Percentiles rank a stretch among this genome's conserved stretches.
phyloP scores from a whole-genome alignment of 2,888 invertebrate species.

The Ochlodes sylvanus region DNA sequence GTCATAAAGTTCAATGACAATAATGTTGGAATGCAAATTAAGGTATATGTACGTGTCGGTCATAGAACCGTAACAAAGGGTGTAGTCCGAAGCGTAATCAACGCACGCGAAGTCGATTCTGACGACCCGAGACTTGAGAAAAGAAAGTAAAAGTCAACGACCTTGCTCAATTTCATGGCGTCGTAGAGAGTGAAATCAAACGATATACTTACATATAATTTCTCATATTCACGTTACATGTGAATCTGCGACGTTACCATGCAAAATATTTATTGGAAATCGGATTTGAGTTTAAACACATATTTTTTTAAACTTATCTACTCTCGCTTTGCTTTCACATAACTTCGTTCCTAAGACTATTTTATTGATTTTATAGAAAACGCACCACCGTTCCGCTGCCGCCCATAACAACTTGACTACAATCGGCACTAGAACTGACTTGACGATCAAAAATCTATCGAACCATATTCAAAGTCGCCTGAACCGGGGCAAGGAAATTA shows the following conservation, averaged over 20 bases:
- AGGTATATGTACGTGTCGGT: neutral
- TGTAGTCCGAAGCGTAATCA: slow-evolving; percentile 22
- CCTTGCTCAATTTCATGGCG: slow-evolving; percentile 41
- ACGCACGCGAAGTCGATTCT: slow-evolving; percentile 41
- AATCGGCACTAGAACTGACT: too few species aligned
- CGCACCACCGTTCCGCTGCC: too few species aligned
- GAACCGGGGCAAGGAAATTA: too few species aligned
- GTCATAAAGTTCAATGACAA: slow-evolving; percentile 11
- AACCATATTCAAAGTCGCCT: too few species aligned
- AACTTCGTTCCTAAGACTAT: too few species aligned
- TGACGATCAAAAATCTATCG: too few species aligned
- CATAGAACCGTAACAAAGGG: slow-evolving; percentile 11
- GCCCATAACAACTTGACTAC: too few species aligned
- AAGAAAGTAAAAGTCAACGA: slow-evolving; percentile 49
- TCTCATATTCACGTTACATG: slow-evolving; percentile 19
- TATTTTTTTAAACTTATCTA: too few species aligned
- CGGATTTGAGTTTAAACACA: neutral
- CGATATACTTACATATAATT: slow-evolving; percentile 26
- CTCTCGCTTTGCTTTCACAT: too few species aligned
- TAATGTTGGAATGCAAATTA: neutral
- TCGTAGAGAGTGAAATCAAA: slow-evolving; percentile 44
- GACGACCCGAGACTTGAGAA: slow-evolving; percentile 43
- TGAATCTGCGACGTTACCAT: neutral
- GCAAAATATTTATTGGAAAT: slow-evolving; percentile 3
- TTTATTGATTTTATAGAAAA: too few species aligned